phyloP scores from a whole-genome alignment of 2,797 vertebrate genomes.

The Sparidentex hasta region DNA sequence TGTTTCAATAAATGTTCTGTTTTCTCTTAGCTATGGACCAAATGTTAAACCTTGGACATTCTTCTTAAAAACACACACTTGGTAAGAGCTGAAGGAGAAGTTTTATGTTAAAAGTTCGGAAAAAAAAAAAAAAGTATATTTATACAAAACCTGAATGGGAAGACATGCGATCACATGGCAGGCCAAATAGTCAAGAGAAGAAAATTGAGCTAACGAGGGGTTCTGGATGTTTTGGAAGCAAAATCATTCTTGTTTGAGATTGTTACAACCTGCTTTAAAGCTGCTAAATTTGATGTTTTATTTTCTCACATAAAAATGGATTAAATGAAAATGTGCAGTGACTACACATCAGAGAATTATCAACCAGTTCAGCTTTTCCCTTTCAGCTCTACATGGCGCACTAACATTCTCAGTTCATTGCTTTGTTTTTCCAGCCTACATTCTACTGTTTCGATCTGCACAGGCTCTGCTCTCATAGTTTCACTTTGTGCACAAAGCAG shows the following conservation, averaged over 20 bases:
- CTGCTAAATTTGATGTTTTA: not conserved
- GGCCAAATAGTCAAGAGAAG: not conserved
- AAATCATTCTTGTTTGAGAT: constrained; percentile 1
- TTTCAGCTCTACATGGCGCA: not conserved
- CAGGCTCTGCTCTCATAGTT: not conserved
- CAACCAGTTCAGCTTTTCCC: not conserved
- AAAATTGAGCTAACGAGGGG: constrained; percentile 11
- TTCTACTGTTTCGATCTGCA: not conserved
- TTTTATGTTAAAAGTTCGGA: not conserved
- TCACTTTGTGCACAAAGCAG: not conserved
- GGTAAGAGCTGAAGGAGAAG: not conserved
- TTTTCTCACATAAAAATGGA: not conserved
- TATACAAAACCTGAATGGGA: not conserved
- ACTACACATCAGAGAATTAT: not conserved
- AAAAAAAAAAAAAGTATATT: not conserved
- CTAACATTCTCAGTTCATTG: not conserved
- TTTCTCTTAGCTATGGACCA: not conserved
- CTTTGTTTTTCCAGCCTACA: not conserved
- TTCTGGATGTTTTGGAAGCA: constrained; percentile 2
- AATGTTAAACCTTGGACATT: constrained; percentile 7
- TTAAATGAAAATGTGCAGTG: not conserved
- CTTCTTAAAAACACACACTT: not conserved
- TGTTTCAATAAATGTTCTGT: constrained; percentile 6
- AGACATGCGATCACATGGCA: not conserved
- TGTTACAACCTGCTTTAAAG: not conserved